phyloP scores from a whole-genome alignment of 1,140 invertebrate genomes.

The Caenorhabditis tropicalis region DNA sequence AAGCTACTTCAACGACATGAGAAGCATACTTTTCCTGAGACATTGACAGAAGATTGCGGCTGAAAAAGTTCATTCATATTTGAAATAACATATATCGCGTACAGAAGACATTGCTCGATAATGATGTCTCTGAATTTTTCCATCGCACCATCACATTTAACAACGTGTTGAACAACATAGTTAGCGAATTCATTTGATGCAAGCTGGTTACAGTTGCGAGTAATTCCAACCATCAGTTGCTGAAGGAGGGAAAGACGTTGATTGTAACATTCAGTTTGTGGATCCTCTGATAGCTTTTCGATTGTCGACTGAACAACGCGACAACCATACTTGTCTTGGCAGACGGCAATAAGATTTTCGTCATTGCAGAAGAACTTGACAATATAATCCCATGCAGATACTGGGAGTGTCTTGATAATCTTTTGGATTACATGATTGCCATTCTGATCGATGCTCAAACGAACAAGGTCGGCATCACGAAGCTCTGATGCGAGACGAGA shows the following conservation, averaged over 20 bases:
- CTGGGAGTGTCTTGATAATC: constrained; percentile 38
- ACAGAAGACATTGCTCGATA: constrained; percentile 58
- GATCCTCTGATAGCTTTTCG: constrained; percentile 43
- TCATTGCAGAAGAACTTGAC: constrained; percentile 20
- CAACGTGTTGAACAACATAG: constrained; percentile 58
- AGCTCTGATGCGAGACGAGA: constrained; percentile 15
- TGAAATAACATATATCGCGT: constrained; percentile 9
- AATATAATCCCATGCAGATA: constrained; percentile 3
- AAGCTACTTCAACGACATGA: constrained; percentile 66
- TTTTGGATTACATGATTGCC: constrained; percentile 61
- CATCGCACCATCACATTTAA: constrained; percentile 39
- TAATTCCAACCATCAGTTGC: constrained; percentile 24
- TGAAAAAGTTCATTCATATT: neutral
- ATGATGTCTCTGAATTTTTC: constrained; percentile 51
- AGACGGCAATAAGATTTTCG: constrained; percentile 44
- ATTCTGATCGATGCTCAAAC: constrained; percentile 57
- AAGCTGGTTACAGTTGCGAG: constrained; percentile 42
- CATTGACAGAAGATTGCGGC: constrained; percentile 60
- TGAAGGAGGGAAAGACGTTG: neutral
- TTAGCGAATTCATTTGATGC: constrained; percentile 59
- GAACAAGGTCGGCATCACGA: constrained; percentile 33
- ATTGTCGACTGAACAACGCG: constrained; percentile 56
- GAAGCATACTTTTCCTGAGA: constrained; percentile 67
- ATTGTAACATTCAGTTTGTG: neutral
- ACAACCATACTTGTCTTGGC: constrained; percentile 59